Evolutionary conservation across 2,888 invertebrate species (phyloP), one percentile per base, ranked within the genome.

Genomic region (Saturnia pavonia): DNA sequence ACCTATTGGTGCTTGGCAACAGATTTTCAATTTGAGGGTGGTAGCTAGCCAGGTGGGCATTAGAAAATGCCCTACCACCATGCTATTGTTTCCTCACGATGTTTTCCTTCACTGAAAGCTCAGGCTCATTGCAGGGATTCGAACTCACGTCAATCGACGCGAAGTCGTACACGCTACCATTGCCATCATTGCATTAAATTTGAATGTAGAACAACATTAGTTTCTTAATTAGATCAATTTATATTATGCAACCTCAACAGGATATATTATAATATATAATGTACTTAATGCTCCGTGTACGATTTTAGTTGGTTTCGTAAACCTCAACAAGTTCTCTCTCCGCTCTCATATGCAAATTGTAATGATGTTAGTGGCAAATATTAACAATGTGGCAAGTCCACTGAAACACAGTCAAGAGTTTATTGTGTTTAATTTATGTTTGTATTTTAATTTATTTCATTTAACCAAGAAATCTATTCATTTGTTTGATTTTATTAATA

Each of bases 341-440:
- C 7, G 51, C n/a, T 51, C 51, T 51, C 51, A 51, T n/a, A 51
- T 51, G 51, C 51, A 51, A 51, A 51, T 51, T 51, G 51, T 51
- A n/a, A n/a, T n/a, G 16, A 51, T 51, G 51, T 51, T 51, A 51
- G 19, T 8, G 51, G 51, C n/a, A 51, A 51, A n/a, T 51, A 51
- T 51, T 51, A n/a, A n/a, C n/a, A 51, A 51, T n/a, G 51, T 51
- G 7, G n/a, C 51, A 51, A 51, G 51, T 51, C 51, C 19, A 19
- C 9, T n/a, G 8, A 51, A 51, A 14, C 16, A 51, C 51, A 22
- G 22, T 19, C 19, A n/a, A 51, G 51, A 51, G 51, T 19, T 7
- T 19, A 51, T n/a, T 51, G 19, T 51, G 51, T 51, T 8, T 19
- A 19, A 51, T 51, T 19, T 51, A 7, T 51, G 51, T n/a, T 51